Evolutionary conservation across 2,888 invertebrate species (phyloP), one percentile per base, ranked within the genome.

Genomic region (Lithodes maja): DNA sequence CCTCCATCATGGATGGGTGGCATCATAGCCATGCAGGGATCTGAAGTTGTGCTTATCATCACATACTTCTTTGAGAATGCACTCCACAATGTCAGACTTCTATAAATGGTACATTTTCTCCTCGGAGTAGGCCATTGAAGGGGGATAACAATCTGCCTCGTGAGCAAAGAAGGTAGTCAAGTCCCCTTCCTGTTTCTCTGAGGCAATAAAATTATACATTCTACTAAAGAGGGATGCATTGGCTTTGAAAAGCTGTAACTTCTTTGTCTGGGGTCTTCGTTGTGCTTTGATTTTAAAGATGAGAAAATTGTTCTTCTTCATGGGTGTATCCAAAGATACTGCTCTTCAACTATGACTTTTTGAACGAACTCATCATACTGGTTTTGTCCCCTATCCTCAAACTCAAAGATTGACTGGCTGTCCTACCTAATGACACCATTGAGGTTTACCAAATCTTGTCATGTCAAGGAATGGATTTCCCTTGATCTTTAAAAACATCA

Each of bases 111-210:
- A 82, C 49, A 82, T 82, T 68, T 2, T 82, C 7, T 82, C 68
- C 17, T 82, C 82, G 17, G 61, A 61, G 82, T 82, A 33, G 61
- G 82, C 82, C 82, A 78, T 78, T 52, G 52, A 78, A 50, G 78
- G 52, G 78, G 78, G 74, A 52, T 12, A 52, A 52, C 52, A 52
- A 78, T 78, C 9, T 78, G 78, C 53, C 50, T 78, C 52, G 52
- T 78, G 78, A 5, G 1, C 52, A 50, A 78, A 78, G 52, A 78
- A 78, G 52, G 78, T 78, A 2, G 12, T 78, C 15, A 78, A 78
- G 52, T 78, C 78, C 50, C 78, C 78, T 78, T 50, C 78, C 50
- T n/a, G 50, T 52, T 78, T 5, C 7, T 74, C 74, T 74, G 74
- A 74, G 74, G 74, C 74, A 74, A 74, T 17, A n/a, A n/a, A n/a